A percentile compares a stretch with the other conserved stretches of the same genome.
Evolutionary conservation across 2,797 vertebrate genomes (phyloP).

Genomic region (Enteromius argenteus): DNA sequence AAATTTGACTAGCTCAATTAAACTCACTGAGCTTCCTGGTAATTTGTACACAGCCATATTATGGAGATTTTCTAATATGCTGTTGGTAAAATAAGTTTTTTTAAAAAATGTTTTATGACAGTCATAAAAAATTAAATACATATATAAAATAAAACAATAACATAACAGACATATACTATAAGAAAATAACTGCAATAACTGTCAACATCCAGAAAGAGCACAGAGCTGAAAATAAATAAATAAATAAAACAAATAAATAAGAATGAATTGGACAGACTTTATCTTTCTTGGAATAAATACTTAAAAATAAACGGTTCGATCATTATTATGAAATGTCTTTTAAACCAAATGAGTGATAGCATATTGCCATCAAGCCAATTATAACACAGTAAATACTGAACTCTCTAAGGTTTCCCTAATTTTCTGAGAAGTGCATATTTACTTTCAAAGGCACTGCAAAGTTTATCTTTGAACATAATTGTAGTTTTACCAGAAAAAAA

Average conservation of each 20-base stretch:
- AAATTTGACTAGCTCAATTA: neutral
- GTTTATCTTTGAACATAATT: constrained; percentile 15
- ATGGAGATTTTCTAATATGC: neutral
- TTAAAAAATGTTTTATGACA: neutral
- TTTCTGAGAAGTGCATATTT: neutral
- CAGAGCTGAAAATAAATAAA: too few relatives aligned
- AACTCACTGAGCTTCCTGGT: neutral
- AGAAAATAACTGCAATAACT: neutral
- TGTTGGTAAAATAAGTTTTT: neutral
- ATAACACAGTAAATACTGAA: neutral
- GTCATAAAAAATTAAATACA: neutral
- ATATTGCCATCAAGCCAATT: neutral
- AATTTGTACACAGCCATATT: neutral
- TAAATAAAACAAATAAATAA: too few relatives aligned
- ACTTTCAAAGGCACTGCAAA: constrained; percentile 27
- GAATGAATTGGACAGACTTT: too few relatives aligned
- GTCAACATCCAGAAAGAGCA: too few relatives aligned
- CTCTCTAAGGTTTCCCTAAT: neutral
- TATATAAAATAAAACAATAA: neutral
- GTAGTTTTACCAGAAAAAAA: constrained; percentile 28
- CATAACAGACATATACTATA: neutral
- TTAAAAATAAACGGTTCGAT: too few relatives aligned
- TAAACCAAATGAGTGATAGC: neutral
- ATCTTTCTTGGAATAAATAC: neutral
- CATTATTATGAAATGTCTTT: neutral